A percentile compares a stretch with the other conserved stretches of the same genome.
Evolutionary conservation across 2,113 vertebrate species (phyloP).

Genomic region (Sterna hirundo): DNA sequence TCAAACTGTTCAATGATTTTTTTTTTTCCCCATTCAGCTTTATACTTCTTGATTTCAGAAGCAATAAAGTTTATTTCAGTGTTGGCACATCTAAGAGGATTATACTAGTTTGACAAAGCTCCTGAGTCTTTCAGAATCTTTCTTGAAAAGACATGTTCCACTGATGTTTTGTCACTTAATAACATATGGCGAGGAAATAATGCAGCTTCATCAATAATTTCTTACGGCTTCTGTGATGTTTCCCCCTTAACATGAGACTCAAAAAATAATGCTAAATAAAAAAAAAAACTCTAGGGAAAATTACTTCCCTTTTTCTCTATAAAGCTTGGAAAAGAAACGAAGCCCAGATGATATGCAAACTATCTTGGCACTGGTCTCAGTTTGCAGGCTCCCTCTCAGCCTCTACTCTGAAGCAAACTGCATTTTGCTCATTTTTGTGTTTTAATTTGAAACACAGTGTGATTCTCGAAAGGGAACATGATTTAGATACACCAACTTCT

Average conservation of each 20-base stretch:
- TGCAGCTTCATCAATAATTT: slow-evolving; percentile 5
- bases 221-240: background rate
- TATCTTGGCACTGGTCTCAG: background rate
- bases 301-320: background rate
- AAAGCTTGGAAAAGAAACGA: background rate
- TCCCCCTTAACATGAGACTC: background rate
- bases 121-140: slow-evolving; percentile 2
- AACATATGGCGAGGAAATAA: slow-evolving; percentile 10
- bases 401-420: background rate
- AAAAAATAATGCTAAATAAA: background rate
- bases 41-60: slow-evolving; percentile 48
- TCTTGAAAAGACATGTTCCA: slow-evolving; percentile 13
- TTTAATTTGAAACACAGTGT: background rate
- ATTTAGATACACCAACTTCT: background rate
- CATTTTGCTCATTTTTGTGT: background rate
- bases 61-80: slow-evolving; percentile 20
- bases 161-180: slow-evolving; percentile 41
- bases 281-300: background rate
- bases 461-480: background rate
- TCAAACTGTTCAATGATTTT: background rate
- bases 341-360: background rate
- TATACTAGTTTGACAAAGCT: slow-evolving; percentile 28
- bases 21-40: background rate
- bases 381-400: background rate
- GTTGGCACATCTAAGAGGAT: slow-evolving; percentile 46